A percentile compares a stretch with the other conserved stretches of the same genome.
These are phyloP conservation scores for Virgularia gustaviana DNA, from an alignment of 92 coral and sea anemone genomes.

Conservation along the genomic window DNA sequence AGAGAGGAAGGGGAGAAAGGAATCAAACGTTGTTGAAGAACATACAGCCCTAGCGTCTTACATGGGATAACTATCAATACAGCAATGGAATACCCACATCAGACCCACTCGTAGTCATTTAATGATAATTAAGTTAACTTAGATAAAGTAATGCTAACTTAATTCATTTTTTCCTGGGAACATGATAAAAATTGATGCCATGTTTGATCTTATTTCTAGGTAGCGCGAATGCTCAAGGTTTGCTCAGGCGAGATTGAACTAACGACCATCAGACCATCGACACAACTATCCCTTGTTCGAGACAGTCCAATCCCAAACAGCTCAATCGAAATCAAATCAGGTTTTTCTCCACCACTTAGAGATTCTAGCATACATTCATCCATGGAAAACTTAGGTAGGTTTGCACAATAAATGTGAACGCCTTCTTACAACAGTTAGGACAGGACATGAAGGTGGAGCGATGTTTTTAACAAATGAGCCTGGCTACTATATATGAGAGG, in stretches of 20 bases:
- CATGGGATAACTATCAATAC: too few species aligned
- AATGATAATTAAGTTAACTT: too few species aligned
- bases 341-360: background rate
- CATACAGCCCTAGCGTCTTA: too few species aligned
- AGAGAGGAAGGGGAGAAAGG: too few species aligned
- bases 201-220: constrained; percentile 1
- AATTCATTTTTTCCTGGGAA: too few species aligned
- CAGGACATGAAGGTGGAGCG: too few species aligned
- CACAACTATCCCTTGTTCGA: background rate
- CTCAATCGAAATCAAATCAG: background rate
- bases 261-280: constrained; percentile 15
- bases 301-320: constrained; percentile 1
- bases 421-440: too few species aligned
- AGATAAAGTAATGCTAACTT: too few species aligned
- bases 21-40: too few species aligned
- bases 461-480: constrained; percentile 24
- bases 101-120: too few species aligned
- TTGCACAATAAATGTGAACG: too few species aligned
- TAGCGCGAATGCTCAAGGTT: constrained; percentile 36
- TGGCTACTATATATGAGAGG: constrained; percentile 21
- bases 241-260: constrained; percentile 33
- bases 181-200: background rate
- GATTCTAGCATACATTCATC: constrained; percentile 33
- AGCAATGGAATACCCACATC: too few species aligned
- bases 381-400: constrained; percentile 34